A percentile compares a stretch with the other conserved stretches of the same genome.
phyloP scores from a whole-genome alignment of 2,113 vertebrate species.

The Calyptommatus sinebrachiatus region DNA sequence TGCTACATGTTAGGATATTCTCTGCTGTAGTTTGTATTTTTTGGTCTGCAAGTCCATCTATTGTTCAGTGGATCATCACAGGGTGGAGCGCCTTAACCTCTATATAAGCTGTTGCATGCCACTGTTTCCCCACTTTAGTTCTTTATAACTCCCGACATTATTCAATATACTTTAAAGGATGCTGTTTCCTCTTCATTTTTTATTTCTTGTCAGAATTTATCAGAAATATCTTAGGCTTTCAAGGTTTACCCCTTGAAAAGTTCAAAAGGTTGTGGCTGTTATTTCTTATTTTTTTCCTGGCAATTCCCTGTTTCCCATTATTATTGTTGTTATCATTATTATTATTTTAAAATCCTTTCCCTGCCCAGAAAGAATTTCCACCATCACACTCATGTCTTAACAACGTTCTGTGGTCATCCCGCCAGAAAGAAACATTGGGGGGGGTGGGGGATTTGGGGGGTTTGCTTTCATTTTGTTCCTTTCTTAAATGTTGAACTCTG shows the following conservation, averaged over 20 bases:
- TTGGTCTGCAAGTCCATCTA: no score
- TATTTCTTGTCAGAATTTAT: slow-evolving; percentile 78
- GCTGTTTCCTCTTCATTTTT: slow-evolving; percentile 69
- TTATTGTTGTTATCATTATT: slow-evolving; percentile 22
- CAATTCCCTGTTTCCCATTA: slow-evolving; percentile 53
- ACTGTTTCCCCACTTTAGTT: no score
- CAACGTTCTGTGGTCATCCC: slow-evolving; percentile 48
- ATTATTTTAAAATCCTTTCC: slow-evolving; percentile 35
- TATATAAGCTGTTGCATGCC: no score
- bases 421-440: slow-evolving; percentile 50
- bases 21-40: no score
- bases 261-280: slow-evolving; percentile 66
- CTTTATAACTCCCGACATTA: no score
- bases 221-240: slow-evolving; percentile 70
- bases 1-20: no score
- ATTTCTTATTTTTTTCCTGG: slow-evolving; percentile 52
- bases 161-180: slow-evolving; percentile 80
- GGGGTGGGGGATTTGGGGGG: slow-evolving; percentile 60
- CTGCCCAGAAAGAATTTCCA: neutral
- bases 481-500: slow-evolving; percentile 73
- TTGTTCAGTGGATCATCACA: no score
- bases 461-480: slow-evolving; percentile 61
- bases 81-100: no score
- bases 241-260: slow-evolving; percentile 71
- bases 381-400: slow-evolving; percentile 58